Base-by-base conservation (phyloP, 1,140 invertebrate species). In the Nephila pilipes region DNA sequence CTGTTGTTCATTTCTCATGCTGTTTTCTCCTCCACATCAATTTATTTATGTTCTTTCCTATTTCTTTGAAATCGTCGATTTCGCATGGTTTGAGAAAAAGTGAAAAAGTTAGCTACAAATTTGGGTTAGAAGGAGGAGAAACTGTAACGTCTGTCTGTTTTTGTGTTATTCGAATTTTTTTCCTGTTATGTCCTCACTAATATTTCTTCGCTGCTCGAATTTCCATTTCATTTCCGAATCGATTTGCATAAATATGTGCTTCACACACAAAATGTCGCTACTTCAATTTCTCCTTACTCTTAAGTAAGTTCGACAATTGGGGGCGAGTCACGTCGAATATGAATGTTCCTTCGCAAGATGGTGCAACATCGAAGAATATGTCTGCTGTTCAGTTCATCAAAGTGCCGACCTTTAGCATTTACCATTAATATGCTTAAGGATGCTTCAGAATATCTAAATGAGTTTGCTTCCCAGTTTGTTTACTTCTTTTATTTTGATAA, bases 151-250 rank as follows among this genome's bases (percentile, higher is more conserved):
- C 69, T 18, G 69, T 18, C 69, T 75, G 69, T 75, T 75, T 75
- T 75, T 75, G 14, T 75, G 29, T 6, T 36, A 4, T 10, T 46
- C 0, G 29, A 18, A 75, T 75, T 75, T 75, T 29, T 32, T 65
- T 75, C 36, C 69, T 29, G 69, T 75, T 75, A 1, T 29, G 29
- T 32, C 69, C 32, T 20, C 25, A 25, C 65, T 69, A 16, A 69
- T 69, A 69, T 69, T 69, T 29, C 29, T 63, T n/a, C 25, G n/a
- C 16, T 32, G 16, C 69, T 4, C 63, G 8, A 20, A 12, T 25
- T 75, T 32, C 29, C 69, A 75, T 75, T 75, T 75, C 69, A 75
- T 32, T 75, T 75, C 69, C 69, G 63, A n/a, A 25, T n/a, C 25
- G 63, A 65, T 65, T 65, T 65, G 63, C 63, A 65, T 65, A 65